A percentile compares a stretch with the other conserved stretches of the same genome.
Evolutionary conservation across 1,140 invertebrate species (phyloP).

Genomic region (Tetranychus cinnabarinus): DNA sequence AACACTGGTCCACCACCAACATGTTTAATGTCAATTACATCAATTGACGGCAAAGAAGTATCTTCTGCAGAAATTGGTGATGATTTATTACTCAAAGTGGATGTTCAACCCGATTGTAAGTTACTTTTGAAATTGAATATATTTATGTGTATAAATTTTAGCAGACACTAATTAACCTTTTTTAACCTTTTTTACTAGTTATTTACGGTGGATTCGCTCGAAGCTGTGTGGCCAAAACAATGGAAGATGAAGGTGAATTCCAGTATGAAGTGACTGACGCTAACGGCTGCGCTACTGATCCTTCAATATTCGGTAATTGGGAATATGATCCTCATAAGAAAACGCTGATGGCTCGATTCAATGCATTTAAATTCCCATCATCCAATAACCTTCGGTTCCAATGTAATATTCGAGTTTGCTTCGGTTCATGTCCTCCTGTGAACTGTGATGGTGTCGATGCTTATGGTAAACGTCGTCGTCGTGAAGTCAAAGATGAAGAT

Average conservation of each 20-base stretch:
- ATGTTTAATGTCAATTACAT: slow-evolving; percentile 73
- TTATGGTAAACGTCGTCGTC: slow-evolving; percentile 49
- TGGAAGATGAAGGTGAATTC: slow-evolving; percentile 58
- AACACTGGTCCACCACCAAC: slow-evolving; percentile 80
- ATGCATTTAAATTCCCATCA: slow-evolving; percentile 80
- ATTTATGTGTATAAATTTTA: not conserved
- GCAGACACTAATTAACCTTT: not conserved
- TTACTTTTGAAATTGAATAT: not conserved
- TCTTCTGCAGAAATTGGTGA: slow-evolving; percentile 76
- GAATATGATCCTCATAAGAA: slow-evolving; percentile 57
- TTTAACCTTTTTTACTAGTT: slow-evolving; percentile 24
- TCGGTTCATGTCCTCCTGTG: slow-evolving; percentile 78
- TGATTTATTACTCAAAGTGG: slow-evolving; percentile 64
- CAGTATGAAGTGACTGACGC: slow-evolving; percentile 79
- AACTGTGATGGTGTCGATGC: slow-evolving; percentile 75
- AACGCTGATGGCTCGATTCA: slow-evolving; percentile 58
- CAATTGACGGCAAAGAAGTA: slow-evolving; percentile 59
- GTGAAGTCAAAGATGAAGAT: slow-evolving; percentile 17
- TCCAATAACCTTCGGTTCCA: slow-evolving; percentile 85
- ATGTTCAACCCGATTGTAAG: slow-evolving; percentile 62
- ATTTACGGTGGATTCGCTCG: slow-evolving; percentile 83
- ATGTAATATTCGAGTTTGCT: slow-evolving; percentile 82
- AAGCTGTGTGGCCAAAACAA: slow-evolving; percentile 73
- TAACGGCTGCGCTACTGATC: slow-evolving; percentile 75
- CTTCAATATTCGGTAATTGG: slow-evolving; percentile 78